Conservation (phyloP, 2,888 invertebrate genomes). For the Drosophila robusta region DNA sequence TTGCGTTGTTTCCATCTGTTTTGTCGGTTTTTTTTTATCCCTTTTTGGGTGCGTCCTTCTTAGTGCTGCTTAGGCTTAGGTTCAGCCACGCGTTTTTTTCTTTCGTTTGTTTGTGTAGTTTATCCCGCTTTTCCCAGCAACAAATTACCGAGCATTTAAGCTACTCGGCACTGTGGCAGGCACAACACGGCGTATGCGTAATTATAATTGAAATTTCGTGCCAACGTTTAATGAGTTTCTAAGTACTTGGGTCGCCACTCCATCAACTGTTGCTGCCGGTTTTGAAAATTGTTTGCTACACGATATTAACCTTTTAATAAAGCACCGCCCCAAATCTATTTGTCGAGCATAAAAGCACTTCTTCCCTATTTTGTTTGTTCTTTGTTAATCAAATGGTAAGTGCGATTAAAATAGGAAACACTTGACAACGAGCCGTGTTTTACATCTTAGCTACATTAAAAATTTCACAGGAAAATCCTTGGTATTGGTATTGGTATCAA, state of each 20-base stretch:
- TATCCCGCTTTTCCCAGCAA: slow-evolving; percentile 31
- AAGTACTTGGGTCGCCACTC: slow-evolving; percentile 36
- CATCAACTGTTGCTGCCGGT: slow-evolving; percentile 10
- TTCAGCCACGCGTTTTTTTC: slow-evolving; percentile 17
- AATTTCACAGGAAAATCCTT: neutral
- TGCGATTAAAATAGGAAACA: neutral
- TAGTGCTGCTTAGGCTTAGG: slow-evolving; percentile 25
- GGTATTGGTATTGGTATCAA: neutral
- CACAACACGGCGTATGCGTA: slow-evolving; percentile 67
- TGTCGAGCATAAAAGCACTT: slow-evolving; percentile 40
- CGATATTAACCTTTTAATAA: slow-evolving; percentile 58
- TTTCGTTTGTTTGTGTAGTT: slow-evolving; percentile 29
- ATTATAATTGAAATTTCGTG: slow-evolving; percentile 71
- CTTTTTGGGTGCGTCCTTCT: slow-evolving; percentile 42
- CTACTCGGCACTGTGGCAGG: slow-evolving; percentile 37
- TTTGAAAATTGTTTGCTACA: slow-evolving; percentile 29
- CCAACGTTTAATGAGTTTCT: slow-evolving; percentile 63
- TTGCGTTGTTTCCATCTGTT: neutral
- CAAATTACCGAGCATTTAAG: slow-evolving; percentile 65
- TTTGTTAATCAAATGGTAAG: slow-evolving; percentile 28
- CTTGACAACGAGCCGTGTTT: neutral
- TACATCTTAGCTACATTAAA: neutral
- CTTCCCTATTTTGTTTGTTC: slow-evolving; percentile 1
- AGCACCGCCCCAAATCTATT: slow-evolving; percentile 45
- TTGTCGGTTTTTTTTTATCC: slow-evolving; percentile 33